Base-by-base conservation (phyloP, 2,888 invertebrate genomes). In the Leptinotarsa peninsularis region DNA sequence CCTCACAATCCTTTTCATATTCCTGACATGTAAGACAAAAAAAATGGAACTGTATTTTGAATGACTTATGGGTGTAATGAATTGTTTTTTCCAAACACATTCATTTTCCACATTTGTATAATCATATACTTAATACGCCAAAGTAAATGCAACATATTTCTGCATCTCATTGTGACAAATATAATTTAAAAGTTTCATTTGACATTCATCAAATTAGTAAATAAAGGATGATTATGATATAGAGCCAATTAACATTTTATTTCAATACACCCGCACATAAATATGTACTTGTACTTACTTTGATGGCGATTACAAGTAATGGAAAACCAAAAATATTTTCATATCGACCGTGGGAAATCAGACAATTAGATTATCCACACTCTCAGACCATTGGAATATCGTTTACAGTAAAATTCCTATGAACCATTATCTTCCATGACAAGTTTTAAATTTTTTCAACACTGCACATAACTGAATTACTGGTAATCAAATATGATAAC, bases 401-500 rank as follows among this genome's bases (percentile, higher is more conserved):
- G 17, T 70, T 70, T 21, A 23, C 49, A 58, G 43, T 15, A 49
- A 21, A 33, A 58, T 49, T 43, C 70, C 58, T 49, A 49, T 58
- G 49, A 60, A 43, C 70, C 70, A 70, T 70, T 70, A 70, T 70
- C 70, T 70, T 58, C 23, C 70, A 49, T 49, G 70, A 49, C 58
- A 58, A 54, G 49, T 58, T 54, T 23, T 3, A 27, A 14, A 50
- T n/a, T 70, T 43, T n/a, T 70, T 43, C 56, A 70, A 18, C 68
- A 71, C 71, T 71, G 71, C 70, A 77, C 69, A 56, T 66, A 72
- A 43, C 49, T 33, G 68, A 76, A 74, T 50, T 54, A 56, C 50
- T 43, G 71, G 23, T 58, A 69, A 52, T 66, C 74, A 74, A 72
- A 69, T 68, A 66, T 72, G 71, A 54, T 21, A 66, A 56, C 21